A percentile compares a stretch with the other conserved stretches of the same genome.
These are phyloP conservation scores for Aporophyla nigra DNA, from an alignment of 2,888 invertebrate genomes.

Conservation along the genomic window DNA sequence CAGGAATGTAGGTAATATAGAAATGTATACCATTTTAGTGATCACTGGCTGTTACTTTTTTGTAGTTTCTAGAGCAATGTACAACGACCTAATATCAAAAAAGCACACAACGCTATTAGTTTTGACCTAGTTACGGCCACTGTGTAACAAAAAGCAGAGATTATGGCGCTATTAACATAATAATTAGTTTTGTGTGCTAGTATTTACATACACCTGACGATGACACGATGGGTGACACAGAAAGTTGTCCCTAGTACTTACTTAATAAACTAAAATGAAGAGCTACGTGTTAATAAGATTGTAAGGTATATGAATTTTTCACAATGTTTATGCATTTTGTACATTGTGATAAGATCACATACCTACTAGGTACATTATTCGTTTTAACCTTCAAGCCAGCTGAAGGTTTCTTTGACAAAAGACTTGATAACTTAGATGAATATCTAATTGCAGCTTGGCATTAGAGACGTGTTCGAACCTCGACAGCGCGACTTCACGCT, in stretches of 20 bases:
- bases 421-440: constrained; percentile 28
- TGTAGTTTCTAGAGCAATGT: background rate
- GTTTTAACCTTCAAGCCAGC: constrained; percentile 29
- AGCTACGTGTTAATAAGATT: constrained; percentile 2
- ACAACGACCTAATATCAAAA: constrained; percentile 9
- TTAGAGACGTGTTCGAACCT: constrained; percentile 95
- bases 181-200: constrained; percentile 56
- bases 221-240: constrained; percentile 14
- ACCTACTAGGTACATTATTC: background rate
- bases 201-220: constrained; percentile 23
- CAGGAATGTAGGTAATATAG: no score
- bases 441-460: constrained; percentile 92
- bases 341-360: constrained; percentile 36
- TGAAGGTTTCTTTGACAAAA: constrained; percentile 55
- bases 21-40: no score
- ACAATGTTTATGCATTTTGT: constrained; percentile 14
- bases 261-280: constrained; percentile 6
- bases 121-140: constrained; percentile 48
- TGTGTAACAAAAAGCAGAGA: constrained; percentile 46
- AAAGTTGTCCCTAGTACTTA: background rate
- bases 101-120: constrained; percentile 20
- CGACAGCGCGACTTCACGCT: constrained; percentile 94
- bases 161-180: constrained; percentile 59
- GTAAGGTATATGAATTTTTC: background rate
- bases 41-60: no score